Percentiles rank a stretch among this genome's conserved stretches.
These are phyloP conservation scores for Ruditapes philippinarum DNA, from an alignment of 1,140 invertebrate species.

Conservation along the genomic window DNA sequence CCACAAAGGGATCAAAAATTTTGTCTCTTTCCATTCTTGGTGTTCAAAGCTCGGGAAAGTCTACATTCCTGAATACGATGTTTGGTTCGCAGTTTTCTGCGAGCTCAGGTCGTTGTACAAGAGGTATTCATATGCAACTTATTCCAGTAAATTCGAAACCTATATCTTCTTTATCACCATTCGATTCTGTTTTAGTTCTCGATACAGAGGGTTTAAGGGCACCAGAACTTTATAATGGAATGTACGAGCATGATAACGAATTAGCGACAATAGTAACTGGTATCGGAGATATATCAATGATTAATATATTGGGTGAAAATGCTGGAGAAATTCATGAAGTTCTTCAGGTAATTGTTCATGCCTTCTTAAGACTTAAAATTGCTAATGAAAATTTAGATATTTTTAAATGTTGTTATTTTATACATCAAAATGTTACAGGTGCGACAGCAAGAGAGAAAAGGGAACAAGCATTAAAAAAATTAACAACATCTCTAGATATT, in stretches of 20 bases:
- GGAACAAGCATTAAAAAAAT: neutral
- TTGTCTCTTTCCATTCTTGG: neutral
- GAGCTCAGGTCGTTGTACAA: neutral
- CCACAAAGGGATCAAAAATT: neutral
- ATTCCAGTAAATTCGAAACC: neutral
- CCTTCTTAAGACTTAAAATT: constrained; percentile 38
- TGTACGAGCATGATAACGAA: constrained; percentile 46
- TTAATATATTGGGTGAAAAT: constrained; percentile 61
- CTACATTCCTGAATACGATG: constrained; percentile 18
- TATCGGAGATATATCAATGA: constrained; percentile 39
- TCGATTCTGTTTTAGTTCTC: neutral
- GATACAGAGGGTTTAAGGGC: constrained; percentile 40
- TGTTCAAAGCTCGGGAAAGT: constrained; percentile 41
- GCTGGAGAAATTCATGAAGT: constrained; percentile 46
- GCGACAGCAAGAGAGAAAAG: neutral
- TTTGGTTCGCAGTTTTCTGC: constrained; percentile 14
- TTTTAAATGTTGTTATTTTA: constrained; percentile 32
- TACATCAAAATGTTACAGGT: constrained; percentile 55
- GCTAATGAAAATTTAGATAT: constrained; percentile 22
- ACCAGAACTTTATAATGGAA: neutral
- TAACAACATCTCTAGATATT: neutral
- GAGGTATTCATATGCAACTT: neutral
- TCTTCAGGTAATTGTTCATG: constrained; percentile 52
- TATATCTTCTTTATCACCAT: neutral
- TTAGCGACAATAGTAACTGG: constrained; percentile 63